Percentiles rank a stretch among this genome's conserved stretches.
phyloP scores from a whole-genome alignment of 2,888 invertebrate genomes.

The Steinernema scapterisci region DNA sequence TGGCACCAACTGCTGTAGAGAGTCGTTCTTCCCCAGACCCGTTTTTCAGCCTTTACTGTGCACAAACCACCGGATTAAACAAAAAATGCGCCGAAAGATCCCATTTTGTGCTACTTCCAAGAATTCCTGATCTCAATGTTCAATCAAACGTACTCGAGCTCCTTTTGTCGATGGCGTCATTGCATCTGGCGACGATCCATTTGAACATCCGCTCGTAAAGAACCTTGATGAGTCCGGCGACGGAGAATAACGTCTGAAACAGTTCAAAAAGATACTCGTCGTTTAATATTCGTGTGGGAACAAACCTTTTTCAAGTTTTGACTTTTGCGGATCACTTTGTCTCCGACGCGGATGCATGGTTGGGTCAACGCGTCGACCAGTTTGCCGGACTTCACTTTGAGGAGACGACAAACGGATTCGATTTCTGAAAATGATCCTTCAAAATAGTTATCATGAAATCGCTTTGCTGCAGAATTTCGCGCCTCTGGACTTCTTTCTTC shows the following conservation, averaged over 20 bases:
- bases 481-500: too few relatives aligned
- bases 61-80: too few relatives aligned
- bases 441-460: too few relatives aligned
- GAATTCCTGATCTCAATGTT: neutral
- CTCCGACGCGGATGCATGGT: constrained; percentile 71
- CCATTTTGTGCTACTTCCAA: neutral
- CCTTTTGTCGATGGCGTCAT: constrained; percentile 45
- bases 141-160: constrained; percentile 24
- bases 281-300: neutral
- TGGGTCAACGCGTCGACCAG: constrained; percentile 69
- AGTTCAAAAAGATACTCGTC: too few relatives aligned
- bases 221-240: constrained; percentile 60
- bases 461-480: too few relatives aligned
- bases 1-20: too few relatives aligned
- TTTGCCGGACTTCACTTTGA: constrained; percentile 50
- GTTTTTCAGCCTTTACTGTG: too few relatives aligned
- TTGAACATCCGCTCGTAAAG: constrained; percentile 62
- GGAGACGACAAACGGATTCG: constrained; percentile 52
- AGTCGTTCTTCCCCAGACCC: too few relatives aligned
- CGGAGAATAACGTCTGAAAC: constrained; percentile 45
- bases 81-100: too few relatives aligned
- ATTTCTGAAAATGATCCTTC: constrained; percentile 56
- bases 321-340: constrained; percentile 70
- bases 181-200: constrained; percentile 61
- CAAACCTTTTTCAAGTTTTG: constrained; percentile 70